phyloP scores from a whole-genome alignment of 2,888 invertebrate species.

The Kuschelorhynchus macadamiae region DNA sequence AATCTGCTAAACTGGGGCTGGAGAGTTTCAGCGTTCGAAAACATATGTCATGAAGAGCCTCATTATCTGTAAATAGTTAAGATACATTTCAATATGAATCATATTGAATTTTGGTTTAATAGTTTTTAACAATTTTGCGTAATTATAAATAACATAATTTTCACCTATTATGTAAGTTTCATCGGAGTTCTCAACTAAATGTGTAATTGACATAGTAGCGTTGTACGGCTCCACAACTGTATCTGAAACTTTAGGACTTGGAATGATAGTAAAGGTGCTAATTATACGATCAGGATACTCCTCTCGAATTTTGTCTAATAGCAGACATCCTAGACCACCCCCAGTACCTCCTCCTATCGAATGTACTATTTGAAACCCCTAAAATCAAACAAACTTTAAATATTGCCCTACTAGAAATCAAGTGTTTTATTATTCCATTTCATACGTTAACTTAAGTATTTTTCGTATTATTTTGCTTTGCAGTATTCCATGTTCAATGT shows the following conservation, averaged over 20 bases:
- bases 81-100: background rate
- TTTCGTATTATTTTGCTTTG: no score
- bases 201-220: conserved; percentile 73
- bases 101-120: no score
- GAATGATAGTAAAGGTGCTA: conserved; percentile 79
- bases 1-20: conserved; percentile 74
- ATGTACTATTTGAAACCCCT: conserved; percentile 83
- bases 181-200: conserved; percentile 75
- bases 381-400: conserved; percentile 63
- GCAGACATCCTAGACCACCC: conserved; percentile 77
- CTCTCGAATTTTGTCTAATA: conserved; percentile 81
- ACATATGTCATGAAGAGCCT: conserved; percentile 77
- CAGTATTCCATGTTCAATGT: no score
- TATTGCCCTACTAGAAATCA: no score
- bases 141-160: background rate
- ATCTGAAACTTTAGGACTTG: conserved; percentile 77
- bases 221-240: conserved; percentile 79
- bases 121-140: no score
- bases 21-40: conserved; percentile 72
- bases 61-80: conserved; percentile 69
- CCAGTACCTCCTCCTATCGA: conserved; percentile 85
- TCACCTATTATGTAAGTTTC: conserved; percentile 72
- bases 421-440: no score
- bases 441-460: no score
- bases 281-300: conserved; percentile 86